Base-by-base conservation (phyloP, 2,888 invertebrate genomes). In the Oscheius sp. region DNA sequence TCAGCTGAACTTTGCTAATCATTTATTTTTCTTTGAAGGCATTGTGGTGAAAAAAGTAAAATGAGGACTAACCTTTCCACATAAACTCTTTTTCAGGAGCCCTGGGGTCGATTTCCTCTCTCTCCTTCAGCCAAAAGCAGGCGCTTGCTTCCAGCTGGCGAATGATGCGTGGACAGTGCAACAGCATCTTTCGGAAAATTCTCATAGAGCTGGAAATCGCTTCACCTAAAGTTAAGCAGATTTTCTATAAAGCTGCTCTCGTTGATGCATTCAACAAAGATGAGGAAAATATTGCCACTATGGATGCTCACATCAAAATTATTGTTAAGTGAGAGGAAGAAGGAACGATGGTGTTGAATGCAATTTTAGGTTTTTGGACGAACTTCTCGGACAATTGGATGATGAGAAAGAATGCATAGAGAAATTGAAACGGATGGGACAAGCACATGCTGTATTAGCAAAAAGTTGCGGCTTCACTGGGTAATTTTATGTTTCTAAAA, bases 181-280 rank as follows among this genome's bases (percentile, higher is more conserved):
- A 64, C 9, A 59, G 76, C 41, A 69, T 80, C 38, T 80, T 81
- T 71, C 74, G 85, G 1, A 83, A 83, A 62, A 82, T 85, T 49
- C 74, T 85, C 61, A 67, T 76, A 44, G 85, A 85, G 62, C 62
- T 85, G 68, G 82, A 84, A 57, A 71, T 81, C 20, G 82, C 78
- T 17, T 81, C 79, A 8, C 82, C 82, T 17, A 83, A 84, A 67
- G 85, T 85, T 51, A 85, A 85, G 67, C 82, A 83, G 78, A 85
- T 85, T 20, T 85, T 85, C 77, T 85, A 82, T 76, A 85, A 85
- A 56, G 85, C 85, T 5, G 80, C 82, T 1, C 66, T 84, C 24
- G 83, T 85, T 8, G 85, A 85, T 45, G 83, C 84, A 14, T 85
- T 85, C 74, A 82, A 80, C 47, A 82, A 80, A 24, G 81, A 84